These are phyloP conservation scores for Etheostoma spectabile DNA, from an alignment of 2,113 vertebrate genomes.

Conservation along the genomic window DNA sequence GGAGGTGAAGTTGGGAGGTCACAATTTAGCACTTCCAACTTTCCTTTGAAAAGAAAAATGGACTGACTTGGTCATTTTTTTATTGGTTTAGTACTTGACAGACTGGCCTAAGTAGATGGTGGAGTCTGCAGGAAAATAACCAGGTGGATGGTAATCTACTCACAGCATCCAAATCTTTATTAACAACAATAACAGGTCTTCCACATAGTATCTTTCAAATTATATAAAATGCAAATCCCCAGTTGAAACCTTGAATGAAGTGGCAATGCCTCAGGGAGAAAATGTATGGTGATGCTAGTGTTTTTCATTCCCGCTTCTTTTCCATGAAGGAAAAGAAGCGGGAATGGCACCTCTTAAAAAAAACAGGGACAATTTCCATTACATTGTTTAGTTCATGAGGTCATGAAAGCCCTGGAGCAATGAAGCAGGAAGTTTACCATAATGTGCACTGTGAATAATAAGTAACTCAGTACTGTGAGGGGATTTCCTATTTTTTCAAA, in stretches of 20 bases:
- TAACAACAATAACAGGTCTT: conserved; percentile 19
- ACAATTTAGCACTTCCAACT: conserved; percentile 5
- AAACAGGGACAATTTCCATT: conserved; percentile 59
- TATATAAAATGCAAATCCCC: conserved; percentile 27
- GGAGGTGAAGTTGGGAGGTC: not conserved
- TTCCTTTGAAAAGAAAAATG: not conserved
- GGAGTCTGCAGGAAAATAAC: conserved; percentile 7
- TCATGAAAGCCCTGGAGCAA: conserved; percentile 33
- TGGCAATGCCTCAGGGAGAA: conserved; percentile 24
- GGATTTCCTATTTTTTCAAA: not conserved
- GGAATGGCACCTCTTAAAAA: conserved; percentile 52
- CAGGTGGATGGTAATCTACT: not conserved
- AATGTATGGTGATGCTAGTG: conserved; percentile 15
- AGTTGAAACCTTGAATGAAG: conserved; percentile 44
- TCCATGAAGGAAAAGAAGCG: no score
- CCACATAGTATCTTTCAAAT: conserved; percentile 21
- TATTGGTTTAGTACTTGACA: conserved; percentile 16
- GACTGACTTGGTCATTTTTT: not conserved
- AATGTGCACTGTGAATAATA: conserved; percentile 29
- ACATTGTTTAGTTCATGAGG: conserved; percentile 50
- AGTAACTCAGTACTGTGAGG: not conserved
- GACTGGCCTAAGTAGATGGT: not conserved
- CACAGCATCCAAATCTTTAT: conserved; percentile 13
- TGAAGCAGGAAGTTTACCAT: conserved; percentile 27
- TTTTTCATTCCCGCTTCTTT: conserved; percentile 51